Percentiles rank a stretch among this genome's conserved stretches.
phyloP scores from a whole-genome alignment of 1,140 invertebrate species.

The Elysia chlorotica region DNA sequence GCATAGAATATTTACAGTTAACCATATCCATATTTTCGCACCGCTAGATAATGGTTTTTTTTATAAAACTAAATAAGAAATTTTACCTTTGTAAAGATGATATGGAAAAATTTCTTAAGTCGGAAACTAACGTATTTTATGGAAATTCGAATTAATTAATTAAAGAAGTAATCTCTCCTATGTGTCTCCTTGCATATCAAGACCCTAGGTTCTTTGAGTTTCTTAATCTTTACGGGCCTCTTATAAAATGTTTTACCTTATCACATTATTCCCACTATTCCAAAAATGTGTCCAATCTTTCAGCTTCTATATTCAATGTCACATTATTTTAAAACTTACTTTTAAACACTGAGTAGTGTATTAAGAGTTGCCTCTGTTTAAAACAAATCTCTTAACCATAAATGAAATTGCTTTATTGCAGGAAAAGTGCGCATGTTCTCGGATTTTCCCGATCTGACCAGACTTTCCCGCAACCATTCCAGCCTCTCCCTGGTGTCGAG shows the following conservation, averaged over 20 bases:
- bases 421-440: constrained; percentile 40
- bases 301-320: not conserved
- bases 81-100: no score
- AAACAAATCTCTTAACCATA: not conserved
- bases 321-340: not conserved
- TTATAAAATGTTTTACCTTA: not conserved
- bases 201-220: no score
- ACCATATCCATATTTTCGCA: not conserved
- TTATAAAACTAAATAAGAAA: no score
- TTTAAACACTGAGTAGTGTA: not conserved
- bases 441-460: constrained; percentile 32
- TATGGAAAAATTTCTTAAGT: no score
- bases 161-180: no score
- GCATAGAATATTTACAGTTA: not conserved
- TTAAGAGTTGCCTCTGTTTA: not conserved
- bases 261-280: not conserved
- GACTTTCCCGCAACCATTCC: constrained; percentile 27
- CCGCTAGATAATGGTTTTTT: no score
- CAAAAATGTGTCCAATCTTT: not conserved
- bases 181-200: no score
- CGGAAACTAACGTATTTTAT: no score
- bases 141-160: no score
- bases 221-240: no score
- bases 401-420: constrained; percentile 21
- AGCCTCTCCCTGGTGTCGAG: constrained; percentile 38